A percentile compares a stretch with the other conserved stretches of the same genome.
Evolutionary conservation across 2,888 invertebrate genomes (phyloP).

Genomic region (Lasioglossum zephyrum): DNA sequence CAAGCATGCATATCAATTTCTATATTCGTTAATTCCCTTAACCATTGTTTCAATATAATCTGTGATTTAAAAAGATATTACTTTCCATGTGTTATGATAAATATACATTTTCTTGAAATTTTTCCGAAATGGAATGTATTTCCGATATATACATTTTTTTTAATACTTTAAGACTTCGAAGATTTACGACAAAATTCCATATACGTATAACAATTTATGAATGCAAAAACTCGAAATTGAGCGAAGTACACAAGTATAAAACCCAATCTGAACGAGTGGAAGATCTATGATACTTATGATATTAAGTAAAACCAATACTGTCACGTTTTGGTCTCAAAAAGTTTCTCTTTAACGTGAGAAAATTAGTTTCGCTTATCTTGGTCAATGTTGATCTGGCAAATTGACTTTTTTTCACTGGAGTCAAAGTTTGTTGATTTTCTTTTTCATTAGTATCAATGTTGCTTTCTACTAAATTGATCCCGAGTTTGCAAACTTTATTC

Average conservation of each 20-base stretch:
- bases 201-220: not conserved
- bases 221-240: not conserved
- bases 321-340: slow-evolving; percentile 72
- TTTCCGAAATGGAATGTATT: slow-evolving; percentile 17
- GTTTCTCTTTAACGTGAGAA: slow-evolving; percentile 72
- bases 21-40: slow-evolving; percentile 5
- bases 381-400: slow-evolving; percentile 65
- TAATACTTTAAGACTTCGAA: not conserved
- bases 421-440: slow-evolving; percentile 62
- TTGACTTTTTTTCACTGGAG: slow-evolving; percentile 42
- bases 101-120: slow-evolving; percentile 18
- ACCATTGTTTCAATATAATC: slow-evolving; percentile 11
- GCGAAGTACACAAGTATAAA: not conserved
- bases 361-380: slow-evolving; percentile 67
- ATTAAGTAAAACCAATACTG: slow-evolving; percentile 64
- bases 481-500: slow-evolving; percentile 63
- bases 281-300: not conserved
- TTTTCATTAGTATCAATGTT: slow-evolving; percentile 63
- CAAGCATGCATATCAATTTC: slow-evolving; percentile 23
- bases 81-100: slow-evolving; percentile 4
- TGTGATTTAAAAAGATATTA: slow-evolving; percentile 31
- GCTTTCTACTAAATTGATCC: slow-evolving; percentile 20
- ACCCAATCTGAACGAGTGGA: not conserved
- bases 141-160: not conserved
- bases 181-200: not conserved